Evolutionary conservation across 1,140 invertebrate species (phyloP), one percentile per base, ranked within the genome.

Genomic region (Oscheius sp.): DNA sequence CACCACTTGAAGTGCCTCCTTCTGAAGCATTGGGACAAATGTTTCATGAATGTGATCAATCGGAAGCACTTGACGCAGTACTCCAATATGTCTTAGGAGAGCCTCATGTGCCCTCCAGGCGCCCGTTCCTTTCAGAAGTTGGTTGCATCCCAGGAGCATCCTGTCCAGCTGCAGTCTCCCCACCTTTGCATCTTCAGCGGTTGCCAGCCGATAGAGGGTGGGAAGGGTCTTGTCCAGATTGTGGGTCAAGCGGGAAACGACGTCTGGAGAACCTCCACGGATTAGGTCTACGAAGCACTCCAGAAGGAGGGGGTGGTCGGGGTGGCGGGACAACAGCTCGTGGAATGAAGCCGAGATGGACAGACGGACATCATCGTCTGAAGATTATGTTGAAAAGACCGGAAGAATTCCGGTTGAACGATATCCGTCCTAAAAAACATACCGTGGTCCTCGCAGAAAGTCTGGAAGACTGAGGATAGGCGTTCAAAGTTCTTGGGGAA

Each of bases 341-440:
- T 82, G 81, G 59, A 81, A 82, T 26, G 82, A 80, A 35, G 81
- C 80, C 29, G 82, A 82, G 29, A 84, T 77, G 2, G 80, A 74
- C 35, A 68, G 52, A 34, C 81, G 68, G 26, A 82, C 76, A 46
- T 77, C 78, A 46, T 79, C 78, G 55, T 79, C 78, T 52, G 55
- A 49, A 65, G 26, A 2, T 64, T 20, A 23, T 29, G 28, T 55
- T 13, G 23, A 55, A 23, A 55, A 55, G 28, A 20, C 15, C 7
- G 7, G 49, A 13, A 23, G 23, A 13, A 55, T 55, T 15, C 49
- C 42, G 23, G 23, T 45, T 23, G 23, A 45, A 45, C 18, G 23
- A 45, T 45, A 45, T 15, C 42, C 23, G 18, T 0, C 42, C 42
- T 45, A 45, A 45, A 45, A 13, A 59, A 15, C 13, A 31, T 63